phyloP scores from a whole-genome alignment of 2,888 invertebrate genomes.

The Dolomedes plantarius region DNA sequence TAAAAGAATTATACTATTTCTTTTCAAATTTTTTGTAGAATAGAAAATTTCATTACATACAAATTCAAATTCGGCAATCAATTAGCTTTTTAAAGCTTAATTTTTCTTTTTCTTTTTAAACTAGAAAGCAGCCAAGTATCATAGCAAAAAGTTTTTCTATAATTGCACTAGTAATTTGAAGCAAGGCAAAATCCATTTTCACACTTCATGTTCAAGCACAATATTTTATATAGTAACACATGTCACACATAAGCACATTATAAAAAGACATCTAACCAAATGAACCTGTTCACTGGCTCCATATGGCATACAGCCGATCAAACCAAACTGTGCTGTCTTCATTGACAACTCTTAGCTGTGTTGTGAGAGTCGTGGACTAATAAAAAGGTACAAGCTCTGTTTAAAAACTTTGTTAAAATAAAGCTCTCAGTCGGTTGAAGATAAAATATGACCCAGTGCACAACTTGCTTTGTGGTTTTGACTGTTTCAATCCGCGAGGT shows the following conservation, averaged over 20 bases:
- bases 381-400: conserved; percentile 66
- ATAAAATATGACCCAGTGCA: conserved; percentile 29
- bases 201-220: conserved; percentile 22
- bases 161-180: conserved; percentile 17
- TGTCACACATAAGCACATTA: conserved; percentile 13
- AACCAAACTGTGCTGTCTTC: not conserved
- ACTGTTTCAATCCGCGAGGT: not conserved
- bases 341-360: conserved; percentile 17
- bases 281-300: conserved; percentile 26
- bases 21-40: too few species aligned
- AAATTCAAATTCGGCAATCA: too few species aligned
- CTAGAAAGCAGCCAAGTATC: too few species aligned
- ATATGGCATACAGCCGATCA: not conserved
- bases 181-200: conserved; percentile 66
- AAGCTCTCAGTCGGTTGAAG: conserved; percentile 64
- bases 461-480: not conserved
- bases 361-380: conserved; percentile 48
- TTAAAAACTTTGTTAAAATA: conserved; percentile 70
- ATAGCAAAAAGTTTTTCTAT: not conserved
- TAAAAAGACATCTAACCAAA: conserved; percentile 41
- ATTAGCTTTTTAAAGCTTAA: too few species aligned
- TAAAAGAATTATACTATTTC: too few species aligned
- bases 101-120: too few species aligned
- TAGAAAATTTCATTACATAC: too few species aligned
- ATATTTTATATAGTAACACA: conserved; percentile 2